A percentile compares a stretch with the other conserved stretches of the same genome.
Evolutionary conservation across 2,888 invertebrate genomes (phyloP).

Genomic region (Lepetodrilus schrolli): DNA sequence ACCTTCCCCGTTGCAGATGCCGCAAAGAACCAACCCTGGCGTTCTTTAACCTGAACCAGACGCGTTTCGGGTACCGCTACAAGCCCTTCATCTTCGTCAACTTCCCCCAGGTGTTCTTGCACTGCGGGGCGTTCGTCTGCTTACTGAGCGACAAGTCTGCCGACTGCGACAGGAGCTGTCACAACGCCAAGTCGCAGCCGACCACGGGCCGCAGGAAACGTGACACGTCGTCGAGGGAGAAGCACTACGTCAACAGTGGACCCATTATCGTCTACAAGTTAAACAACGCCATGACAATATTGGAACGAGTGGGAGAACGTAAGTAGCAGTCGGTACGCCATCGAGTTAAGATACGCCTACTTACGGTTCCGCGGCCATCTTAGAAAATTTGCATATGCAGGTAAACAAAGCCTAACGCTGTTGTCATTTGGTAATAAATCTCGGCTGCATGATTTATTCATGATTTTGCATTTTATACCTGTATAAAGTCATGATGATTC

Average conservation of each 20-base stretch:
- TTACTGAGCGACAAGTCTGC: constrained; percentile 49
- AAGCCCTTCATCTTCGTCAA: constrained; percentile 64
- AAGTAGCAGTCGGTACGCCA: too few species aligned
- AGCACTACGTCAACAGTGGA: constrained; percentile 29
- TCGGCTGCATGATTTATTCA: too few species aligned
- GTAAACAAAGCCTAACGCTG: too few species aligned
- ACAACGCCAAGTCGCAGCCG: constrained; percentile 42
- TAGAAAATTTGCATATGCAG: too few species aligned
- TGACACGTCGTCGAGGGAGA: background rate
- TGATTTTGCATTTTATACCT: too few species aligned
- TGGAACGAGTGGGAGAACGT: constrained; percentile 31
- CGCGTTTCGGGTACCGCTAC: constrained; percentile 60
- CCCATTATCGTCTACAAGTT: constrained; percentile 35
- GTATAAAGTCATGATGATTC: too few species aligned
- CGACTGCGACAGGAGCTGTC: constrained; percentile 62
- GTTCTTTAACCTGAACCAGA: constrained; percentile 58
- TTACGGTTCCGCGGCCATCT: too few species aligned
- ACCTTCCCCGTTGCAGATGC: constrained; percentile 57
- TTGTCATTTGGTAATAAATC: too few species aligned
- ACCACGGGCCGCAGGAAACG: constrained; percentile 25
- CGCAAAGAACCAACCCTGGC: constrained; percentile 53
- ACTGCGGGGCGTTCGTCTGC: constrained; percentile 68
- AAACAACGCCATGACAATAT: background rate
- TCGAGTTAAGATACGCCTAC: too few species aligned
- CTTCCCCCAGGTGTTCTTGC: constrained; percentile 54